These are phyloP conservation scores for Drosophila navojoa DNA, from an alignment of 1,140 invertebrate species.

Conservation along the genomic window DNA sequence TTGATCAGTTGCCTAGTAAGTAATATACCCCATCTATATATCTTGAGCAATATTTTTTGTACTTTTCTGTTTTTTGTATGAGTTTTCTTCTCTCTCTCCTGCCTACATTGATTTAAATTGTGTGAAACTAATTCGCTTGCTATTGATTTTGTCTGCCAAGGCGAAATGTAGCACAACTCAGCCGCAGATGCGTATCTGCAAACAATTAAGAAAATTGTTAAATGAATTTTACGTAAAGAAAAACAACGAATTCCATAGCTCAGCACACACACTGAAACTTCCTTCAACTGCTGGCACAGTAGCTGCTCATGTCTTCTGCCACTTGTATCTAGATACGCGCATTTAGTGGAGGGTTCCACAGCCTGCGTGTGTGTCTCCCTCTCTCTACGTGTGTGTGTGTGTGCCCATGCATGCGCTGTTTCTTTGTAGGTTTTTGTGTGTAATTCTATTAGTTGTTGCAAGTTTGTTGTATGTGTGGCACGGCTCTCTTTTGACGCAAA, in stretches of 20 bases:
- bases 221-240: conserved; percentile 72
- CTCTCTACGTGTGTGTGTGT: conserved; percentile 20
- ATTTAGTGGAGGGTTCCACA: conserved; percentile 39
- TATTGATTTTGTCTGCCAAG: conserved; percentile 56
- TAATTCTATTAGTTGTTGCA: conserved; percentile 82
- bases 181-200: conserved; percentile 75
- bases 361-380: not conserved
- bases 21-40: conserved; percentile 56
- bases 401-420: conserved; percentile 47
- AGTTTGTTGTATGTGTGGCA: conserved; percentile 51
- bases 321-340: conserved; percentile 74
- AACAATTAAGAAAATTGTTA: conserved; percentile 82
- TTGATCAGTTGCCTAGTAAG: conserved; percentile 71
- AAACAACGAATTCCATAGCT: conserved; percentile 40
- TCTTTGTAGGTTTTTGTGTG: conserved; percentile 63
- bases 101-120: conserved; percentile 66
- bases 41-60: conserved; percentile 2
- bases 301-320: conserved; percentile 34
- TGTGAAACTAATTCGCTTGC: conserved; percentile 35
- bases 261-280: conserved; percentile 46
- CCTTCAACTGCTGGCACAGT: conserved; percentile 26
- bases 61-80: not conserved
- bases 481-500: conserved; percentile 35
- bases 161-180: conserved; percentile 24
- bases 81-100: no score